Percentiles rank a stretch among this genome's conserved stretches.
Conservation (phyloP, 2,888 invertebrate genomes). For the Resseliella maxima region DNA sequence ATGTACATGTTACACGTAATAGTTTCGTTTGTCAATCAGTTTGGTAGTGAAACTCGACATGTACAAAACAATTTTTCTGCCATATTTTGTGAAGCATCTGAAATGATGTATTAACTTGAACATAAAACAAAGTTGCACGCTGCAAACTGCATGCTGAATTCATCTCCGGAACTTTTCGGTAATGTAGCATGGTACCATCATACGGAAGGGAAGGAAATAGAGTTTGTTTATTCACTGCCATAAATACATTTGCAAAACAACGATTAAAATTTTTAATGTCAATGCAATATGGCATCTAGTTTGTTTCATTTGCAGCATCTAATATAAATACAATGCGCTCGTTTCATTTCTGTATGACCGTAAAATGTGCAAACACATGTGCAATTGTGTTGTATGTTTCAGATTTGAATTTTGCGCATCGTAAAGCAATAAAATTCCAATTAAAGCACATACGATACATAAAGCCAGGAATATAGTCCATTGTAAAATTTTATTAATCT, state of each 20-base stretch:
- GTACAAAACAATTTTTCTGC: neutral
- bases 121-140: constrained; percentile 12
- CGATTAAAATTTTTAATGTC: constrained; percentile 53
- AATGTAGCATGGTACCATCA: neutral
- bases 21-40: constrained; percentile 24
- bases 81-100: neutral
- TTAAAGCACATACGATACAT: constrained; percentile 44
- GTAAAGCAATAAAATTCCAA: constrained; percentile 49
- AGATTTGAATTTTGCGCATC: constrained; percentile 45
- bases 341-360: neutral
- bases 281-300: constrained; percentile 53
- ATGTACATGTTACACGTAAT: constrained; percentile 15
- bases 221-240: constrained; percentile 39
- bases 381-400: neutral
- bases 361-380: constrained; percentile 12
- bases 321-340: neutral
- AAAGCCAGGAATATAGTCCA: constrained; percentile 42
- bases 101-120: constrained; percentile 26
- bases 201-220: constrained; percentile 15
- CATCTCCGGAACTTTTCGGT: constrained; percentile 6
- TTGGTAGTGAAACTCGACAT: neutral
- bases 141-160: neutral
- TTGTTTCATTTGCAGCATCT: neutral
- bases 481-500: constrained; percentile 49
- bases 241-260: constrained; percentile 41